phyloP scores from a whole-genome alignment of 1,140 invertebrate genomes.

The Cyclargus thomasi region DNA sequence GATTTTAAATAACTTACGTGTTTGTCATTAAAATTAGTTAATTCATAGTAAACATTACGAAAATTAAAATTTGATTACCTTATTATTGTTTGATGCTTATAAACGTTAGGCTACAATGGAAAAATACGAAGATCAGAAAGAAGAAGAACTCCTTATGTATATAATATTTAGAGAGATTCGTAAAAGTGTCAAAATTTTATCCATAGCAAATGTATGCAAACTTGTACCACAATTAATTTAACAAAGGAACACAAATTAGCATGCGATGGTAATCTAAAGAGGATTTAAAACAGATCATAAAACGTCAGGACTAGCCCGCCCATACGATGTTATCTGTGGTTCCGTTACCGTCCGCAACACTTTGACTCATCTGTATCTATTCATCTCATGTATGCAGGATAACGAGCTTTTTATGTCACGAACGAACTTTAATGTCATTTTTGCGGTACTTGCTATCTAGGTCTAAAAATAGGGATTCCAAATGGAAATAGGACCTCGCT shows the following conservation, averaged over 20 bases:
- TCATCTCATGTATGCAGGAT: background rate
- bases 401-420: background rate
- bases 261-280: background rate
- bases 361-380: conserved; percentile 1
- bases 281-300: background rate
- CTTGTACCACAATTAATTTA: background rate
- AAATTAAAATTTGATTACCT: no score
- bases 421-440: no score
- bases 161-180: no score
- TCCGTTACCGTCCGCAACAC: background rate
- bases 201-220: background rate
- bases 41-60: no score
- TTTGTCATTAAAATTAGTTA: no score
- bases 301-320: background rate
- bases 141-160: no score
- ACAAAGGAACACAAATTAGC: background rate
- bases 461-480: no score
- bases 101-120: no score
- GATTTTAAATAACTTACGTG: no score
- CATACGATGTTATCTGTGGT: background rate
- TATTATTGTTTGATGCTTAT: no score
- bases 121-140: no score
- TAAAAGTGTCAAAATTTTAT: background rate
- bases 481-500: no score
- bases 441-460: background rate